phyloP scores from a whole-genome alignment of 92 coral and sea anemone genomes.

The Virgularia gustaviana region DNA sequence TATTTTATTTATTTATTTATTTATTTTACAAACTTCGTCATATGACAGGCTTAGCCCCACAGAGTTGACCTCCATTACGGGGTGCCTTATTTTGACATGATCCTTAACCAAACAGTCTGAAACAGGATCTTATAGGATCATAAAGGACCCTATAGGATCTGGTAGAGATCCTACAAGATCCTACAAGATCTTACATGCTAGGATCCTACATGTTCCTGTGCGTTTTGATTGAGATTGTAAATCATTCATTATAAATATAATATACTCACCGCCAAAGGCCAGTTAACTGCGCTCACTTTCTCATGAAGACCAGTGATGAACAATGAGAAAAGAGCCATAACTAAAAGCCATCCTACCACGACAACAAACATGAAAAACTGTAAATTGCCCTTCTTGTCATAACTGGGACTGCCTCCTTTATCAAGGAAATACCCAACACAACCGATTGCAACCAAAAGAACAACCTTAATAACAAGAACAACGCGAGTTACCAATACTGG shows the following conservation, averaged over 20 bases:
- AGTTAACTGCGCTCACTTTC: constrained; percentile 7
- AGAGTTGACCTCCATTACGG: too few relatives aligned
- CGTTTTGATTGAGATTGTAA: neutral
- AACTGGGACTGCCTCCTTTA: neutral
- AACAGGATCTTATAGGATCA: too few relatives aligned
- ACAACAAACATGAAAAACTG: neutral
- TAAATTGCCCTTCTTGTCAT: constrained; percentile 6
- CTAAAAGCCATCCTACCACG: constrained; percentile 8
- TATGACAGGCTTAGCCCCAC: too few relatives aligned
- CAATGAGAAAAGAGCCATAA: neutral
- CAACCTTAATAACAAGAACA: neutral
- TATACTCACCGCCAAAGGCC: constrained; percentile 14
- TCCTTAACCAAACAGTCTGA: too few relatives aligned
- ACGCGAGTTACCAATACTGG: too few relatives aligned
- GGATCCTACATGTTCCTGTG: too few relatives aligned
- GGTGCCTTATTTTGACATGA: too few relatives aligned
- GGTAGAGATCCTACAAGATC: too few relatives aligned
- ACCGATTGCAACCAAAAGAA: neutral
- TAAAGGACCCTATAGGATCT: too few relatives aligned
- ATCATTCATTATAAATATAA: neutral
- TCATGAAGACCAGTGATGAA: constrained; percentile 28
- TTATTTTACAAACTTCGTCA: too few relatives aligned
- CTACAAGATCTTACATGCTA: too few relatives aligned
- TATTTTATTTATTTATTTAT: too few relatives aligned
- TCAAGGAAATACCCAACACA: neutral